These are phyloP conservation scores for Aurelia sp. DNA, from an alignment of 30 jellyfish, hydroid and myxozoan genomes.

Conservation along the genomic window DNA sequence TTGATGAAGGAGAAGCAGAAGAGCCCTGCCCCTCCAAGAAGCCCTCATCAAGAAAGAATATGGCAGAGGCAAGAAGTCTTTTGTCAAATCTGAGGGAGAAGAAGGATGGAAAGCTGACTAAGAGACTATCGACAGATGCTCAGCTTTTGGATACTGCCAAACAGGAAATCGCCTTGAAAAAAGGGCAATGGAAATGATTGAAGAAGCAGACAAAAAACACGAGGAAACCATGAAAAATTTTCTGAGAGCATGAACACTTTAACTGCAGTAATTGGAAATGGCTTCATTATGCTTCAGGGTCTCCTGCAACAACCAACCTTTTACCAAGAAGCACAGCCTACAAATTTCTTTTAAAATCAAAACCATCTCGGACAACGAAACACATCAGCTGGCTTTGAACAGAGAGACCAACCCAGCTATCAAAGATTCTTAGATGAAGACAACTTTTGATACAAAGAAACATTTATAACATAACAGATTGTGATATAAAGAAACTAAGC, in stretches of 20 bases:
- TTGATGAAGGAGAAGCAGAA: background rate
- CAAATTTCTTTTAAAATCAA: background rate
- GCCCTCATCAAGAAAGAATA: background rate
- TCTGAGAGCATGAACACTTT: background rate
- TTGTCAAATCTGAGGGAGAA: background rate
- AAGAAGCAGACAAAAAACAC: background rate
- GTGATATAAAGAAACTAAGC: background rate
- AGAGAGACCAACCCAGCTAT: background rate
- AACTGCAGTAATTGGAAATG: background rate
- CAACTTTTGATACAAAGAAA: background rate
- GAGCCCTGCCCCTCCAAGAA: background rate
- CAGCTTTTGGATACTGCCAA: background rate
- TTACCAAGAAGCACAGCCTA: background rate
- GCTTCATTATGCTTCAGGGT: background rate
- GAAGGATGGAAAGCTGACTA: background rate
- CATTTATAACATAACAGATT: too few relatives aligned
- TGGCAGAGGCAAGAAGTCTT: slow-evolving; percentile 10
- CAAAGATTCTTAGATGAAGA: background rate
- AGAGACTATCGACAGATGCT: background rate
- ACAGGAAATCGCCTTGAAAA: background rate
- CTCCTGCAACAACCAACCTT: slow-evolving; percentile 7
- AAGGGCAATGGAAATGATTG: slow-evolving; percentile 3
- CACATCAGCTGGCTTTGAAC: background rate
- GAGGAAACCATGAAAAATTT: background rate
- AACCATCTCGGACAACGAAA: background rate